Evolutionary conservation across 2,113 vertebrate genomes (phyloP).

Genomic region (Scartelaos histophorus): DNA sequence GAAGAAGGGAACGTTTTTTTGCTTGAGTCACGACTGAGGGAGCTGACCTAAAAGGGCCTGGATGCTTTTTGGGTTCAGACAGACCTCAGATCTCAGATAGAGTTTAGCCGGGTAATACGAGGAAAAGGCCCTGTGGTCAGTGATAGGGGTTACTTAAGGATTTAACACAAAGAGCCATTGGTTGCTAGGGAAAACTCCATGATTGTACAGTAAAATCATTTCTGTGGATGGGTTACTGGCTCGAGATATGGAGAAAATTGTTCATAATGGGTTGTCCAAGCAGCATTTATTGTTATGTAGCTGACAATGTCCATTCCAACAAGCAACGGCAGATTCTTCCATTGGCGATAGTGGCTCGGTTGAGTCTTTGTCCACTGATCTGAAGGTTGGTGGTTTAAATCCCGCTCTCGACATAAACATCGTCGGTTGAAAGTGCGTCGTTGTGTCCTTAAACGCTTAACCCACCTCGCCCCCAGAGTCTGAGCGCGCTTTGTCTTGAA

Average conservation of each 20-base stretch:
- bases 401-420: too few species aligned
- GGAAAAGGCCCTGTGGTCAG: not conserved
- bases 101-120: not conserved
- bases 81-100: conserved; percentile 8
- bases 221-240: not conserved
- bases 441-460: too few species aligned
- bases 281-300: too few species aligned
- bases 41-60: conserved; percentile 1
- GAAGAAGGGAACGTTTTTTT: not conserved
- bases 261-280: not conserved
- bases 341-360: too few species aligned
- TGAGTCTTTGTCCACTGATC: too few species aligned
- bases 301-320: too few species aligned
- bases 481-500: too few species aligned
- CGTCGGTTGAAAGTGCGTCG: too few species aligned
- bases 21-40: not conserved
- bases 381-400: too few species aligned
- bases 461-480: too few species aligned
- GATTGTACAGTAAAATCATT: not conserved
- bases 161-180: conserved; percentile 4
- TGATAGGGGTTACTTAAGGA: conserved; percentile 6
- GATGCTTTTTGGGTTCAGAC: not conserved
- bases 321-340: too few species aligned
- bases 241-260: not conserved
- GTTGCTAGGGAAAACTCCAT: not conserved